Evolutionary conservation across 2,888 invertebrate species (phyloP).

Genomic region (Cephalotes varians): DNA sequence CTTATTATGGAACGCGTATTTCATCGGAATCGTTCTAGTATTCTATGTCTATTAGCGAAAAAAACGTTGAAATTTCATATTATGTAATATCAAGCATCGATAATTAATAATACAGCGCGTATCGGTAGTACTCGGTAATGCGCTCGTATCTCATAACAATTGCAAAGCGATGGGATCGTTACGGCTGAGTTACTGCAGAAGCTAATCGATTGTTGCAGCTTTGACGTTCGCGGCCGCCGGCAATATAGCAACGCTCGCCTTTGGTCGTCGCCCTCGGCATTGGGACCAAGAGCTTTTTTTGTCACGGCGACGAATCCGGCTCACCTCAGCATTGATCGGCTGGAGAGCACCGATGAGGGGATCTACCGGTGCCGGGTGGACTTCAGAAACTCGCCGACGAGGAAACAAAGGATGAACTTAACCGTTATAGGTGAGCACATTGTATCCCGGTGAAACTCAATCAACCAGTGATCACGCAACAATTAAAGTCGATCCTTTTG

Average conservation of each 20-base stretch:
- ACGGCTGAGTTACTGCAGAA: background rate
- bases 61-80: slow-evolving; percentile 27
- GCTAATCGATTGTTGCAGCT: slow-evolving; percentile 85
- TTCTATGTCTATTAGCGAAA: slow-evolving; percentile 26
- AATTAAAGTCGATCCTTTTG: slow-evolving; percentile 50
- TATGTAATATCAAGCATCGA: background rate
- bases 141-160: background rate
- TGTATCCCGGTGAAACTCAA: slow-evolving; percentile 41
- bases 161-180: background rate
- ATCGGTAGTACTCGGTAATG: background rate
- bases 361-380: slow-evolving; percentile 87
- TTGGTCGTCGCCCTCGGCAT: slow-evolving; percentile 88
- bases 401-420: slow-evolving; percentile 87
- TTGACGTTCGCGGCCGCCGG: slow-evolving; percentile 88
- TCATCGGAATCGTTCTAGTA: slow-evolving; percentile 7
- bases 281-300: slow-evolving; percentile 88
- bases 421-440: slow-evolving; percentile 87
- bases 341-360: slow-evolving; percentile 86
- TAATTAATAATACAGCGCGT: slow-evolving; percentile 23
- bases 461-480: slow-evolving; percentile 45
- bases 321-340: slow-evolving; percentile 86
- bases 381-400: slow-evolving; percentile 87
- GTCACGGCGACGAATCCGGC: slow-evolving; percentile 87
- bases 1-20: slow-evolving; percentile 20
- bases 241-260: slow-evolving; percentile 87